Conservation (phyloP, 2,888 invertebrate species). For the Apodemia mormo region DNA sequence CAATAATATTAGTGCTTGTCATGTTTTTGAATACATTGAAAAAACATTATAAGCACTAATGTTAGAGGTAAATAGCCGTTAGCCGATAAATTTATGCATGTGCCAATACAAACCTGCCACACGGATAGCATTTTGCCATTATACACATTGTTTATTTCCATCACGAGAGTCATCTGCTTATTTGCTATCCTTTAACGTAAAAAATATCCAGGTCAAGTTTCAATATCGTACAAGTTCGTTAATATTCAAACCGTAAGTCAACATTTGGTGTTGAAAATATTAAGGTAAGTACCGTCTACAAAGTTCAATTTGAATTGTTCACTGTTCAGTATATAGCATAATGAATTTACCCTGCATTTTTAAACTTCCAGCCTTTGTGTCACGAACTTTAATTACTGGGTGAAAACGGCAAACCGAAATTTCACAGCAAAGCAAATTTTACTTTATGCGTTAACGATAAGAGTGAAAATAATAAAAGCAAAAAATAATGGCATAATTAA, state of each 20-base stretch:
- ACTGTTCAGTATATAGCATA: neutral
- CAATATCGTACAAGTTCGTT: too few relatives aligned
- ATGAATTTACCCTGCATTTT: neutral
- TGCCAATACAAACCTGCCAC: too few relatives aligned
- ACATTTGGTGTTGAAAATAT: neutral
- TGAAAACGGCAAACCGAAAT: neutral
- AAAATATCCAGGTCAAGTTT: too few relatives aligned
- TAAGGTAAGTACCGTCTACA: neutral
- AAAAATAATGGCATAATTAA: neutral
- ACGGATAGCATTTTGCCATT: too few relatives aligned
- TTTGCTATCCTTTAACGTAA: too few relatives aligned
- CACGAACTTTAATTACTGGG: slow-evolving; percentile 7
- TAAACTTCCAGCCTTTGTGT: slow-evolving; percentile 14
- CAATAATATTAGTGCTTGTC: too few relatives aligned
- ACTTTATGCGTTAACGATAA: neutral
- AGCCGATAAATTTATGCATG: too few relatives aligned
- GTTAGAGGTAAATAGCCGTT: too few relatives aligned
- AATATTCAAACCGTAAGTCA: neutral
- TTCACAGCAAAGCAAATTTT: neutral
- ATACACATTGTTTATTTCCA: too few relatives aligned
- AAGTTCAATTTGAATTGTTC: neutral
- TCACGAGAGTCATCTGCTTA: too few relatives aligned
- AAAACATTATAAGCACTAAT: too few relatives aligned
- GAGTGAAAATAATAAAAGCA: neutral
- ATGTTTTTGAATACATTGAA: too few relatives aligned